phyloP scores from a whole-genome alignment of 2,888 invertebrate genomes.

The Agrochola lota region DNA sequence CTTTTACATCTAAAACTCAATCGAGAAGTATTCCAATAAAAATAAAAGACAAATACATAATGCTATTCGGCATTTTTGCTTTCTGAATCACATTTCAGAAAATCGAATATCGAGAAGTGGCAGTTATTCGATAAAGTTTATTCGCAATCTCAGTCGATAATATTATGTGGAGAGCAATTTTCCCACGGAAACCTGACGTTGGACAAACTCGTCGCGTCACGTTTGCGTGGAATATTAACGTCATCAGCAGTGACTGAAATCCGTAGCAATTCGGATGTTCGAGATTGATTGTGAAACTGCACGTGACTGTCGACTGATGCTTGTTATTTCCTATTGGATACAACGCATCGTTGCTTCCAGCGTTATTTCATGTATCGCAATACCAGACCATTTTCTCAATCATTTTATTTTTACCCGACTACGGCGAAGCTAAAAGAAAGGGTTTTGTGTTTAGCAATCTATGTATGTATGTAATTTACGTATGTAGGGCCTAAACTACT shows the following conservation, averaged over 20 bases:
- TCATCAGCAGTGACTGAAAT: constrained; percentile 51
- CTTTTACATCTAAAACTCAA: constrained; percentile 25
- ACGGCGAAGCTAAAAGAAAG: no score
- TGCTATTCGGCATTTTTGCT: constrained; percentile 25
- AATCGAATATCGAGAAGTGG: constrained; percentile 60
- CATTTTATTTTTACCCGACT: not conserved
- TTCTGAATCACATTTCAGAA: constrained; percentile 42
- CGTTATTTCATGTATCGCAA: not conserved
- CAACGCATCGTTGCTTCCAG: not conserved
- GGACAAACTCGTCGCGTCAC: constrained; percentile 54
- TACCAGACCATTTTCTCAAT: not conserved
- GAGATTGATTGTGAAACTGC: constrained; percentile 25
- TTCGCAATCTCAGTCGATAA: constrained; percentile 59
- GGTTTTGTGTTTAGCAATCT: no score
- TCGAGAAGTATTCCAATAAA: constrained; percentile 23
- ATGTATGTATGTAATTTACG: no score
- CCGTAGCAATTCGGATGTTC: constrained; percentile 38
- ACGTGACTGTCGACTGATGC: constrained; percentile 16
- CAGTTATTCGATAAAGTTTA: constrained; percentile 64
- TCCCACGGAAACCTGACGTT: constrained; percentile 64
- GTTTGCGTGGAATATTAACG: constrained; percentile 59
- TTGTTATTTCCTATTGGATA: constrained; percentile 17
- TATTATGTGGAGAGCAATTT: constrained; percentile 67
- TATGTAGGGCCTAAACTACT: no score
- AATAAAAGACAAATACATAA: constrained; percentile 19